These are phyloP conservation scores for Gallirallus australis DNA, from an alignment of 2,797 vertebrate genomes.

Conservation along the genomic window DNA sequence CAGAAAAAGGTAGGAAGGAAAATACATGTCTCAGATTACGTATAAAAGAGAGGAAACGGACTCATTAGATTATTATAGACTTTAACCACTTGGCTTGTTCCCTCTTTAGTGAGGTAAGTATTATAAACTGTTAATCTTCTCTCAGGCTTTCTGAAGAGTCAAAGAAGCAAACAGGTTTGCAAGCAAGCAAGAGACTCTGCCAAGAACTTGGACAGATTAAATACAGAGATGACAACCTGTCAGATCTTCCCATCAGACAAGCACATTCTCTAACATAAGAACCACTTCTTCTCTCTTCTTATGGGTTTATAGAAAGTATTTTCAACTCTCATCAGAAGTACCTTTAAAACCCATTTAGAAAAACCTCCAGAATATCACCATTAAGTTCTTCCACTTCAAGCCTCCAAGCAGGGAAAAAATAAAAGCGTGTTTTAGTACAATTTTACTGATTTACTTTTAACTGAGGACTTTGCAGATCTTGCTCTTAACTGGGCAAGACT, in stretches of 20 bases:
- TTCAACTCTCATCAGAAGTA: background rate
- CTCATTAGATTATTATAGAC: background rate
- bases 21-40: background rate
- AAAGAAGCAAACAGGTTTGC: background rate
- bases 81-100: background rate
- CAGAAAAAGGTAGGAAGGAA: background rate
- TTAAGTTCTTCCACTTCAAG: background rate
- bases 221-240: accelerated
- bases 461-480: background rate
- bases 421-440: background rate
- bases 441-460: background rate
- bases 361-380: background rate
- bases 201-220: background rate
- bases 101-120: background rate
- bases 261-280: background rate
- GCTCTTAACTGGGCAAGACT: background rate
- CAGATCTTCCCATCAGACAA: background rate
- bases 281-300: background rate
- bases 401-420: background rate
- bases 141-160: background rate
- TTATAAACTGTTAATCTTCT: background rate
- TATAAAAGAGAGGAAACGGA: background rate
- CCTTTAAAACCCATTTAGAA: background rate
- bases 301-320: background rate
- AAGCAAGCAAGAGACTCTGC: background rate